Base-by-base conservation (phyloP, 1,140 invertebrate genomes). In the Liolophura sinensis region DNA sequence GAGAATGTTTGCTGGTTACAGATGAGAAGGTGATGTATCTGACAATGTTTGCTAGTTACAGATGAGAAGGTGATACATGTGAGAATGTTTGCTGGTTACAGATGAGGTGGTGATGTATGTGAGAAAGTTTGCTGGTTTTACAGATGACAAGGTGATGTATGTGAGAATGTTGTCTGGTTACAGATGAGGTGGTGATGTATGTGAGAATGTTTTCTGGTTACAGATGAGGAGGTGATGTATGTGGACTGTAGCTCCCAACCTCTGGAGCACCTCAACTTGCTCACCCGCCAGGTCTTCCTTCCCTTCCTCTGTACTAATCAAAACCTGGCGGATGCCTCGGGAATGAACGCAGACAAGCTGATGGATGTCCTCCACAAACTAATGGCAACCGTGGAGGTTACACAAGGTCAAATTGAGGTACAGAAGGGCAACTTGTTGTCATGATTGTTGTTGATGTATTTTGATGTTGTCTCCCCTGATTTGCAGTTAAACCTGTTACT, bases 311-410 rank as follows among this genome's bases (percentile, higher is more conserved):
- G 81, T 56, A 78, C 75, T 18, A 80, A 84, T 64, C 76, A 75
- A 54, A 70, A 66, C 0, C 76, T 74, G 31, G 68, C 79, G n/a
- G 69, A 67, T 14, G 71, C 58, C 3, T 61, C 71, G n/a, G 74
- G 75, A 4, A 62, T 75, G 9, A 72, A 67, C 50, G 77, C 79
- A 14, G 84, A 85, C 70, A 82, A 83, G 69, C 69, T 85, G 14
- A 79, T 84, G 79, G 84, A 85, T 70, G 72, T 82, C 14, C 64
- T 85, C 47, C 84, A 85, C 62, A 67, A 82, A 47, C 70, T 85
- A 11, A 83, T 84, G 76, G 79, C 80, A 15, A 72, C 73, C 64
- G 79, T 82, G 12, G 79, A 84, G 68, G 73, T 81, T 24, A 76
- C 83, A 61, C 77, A 83, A 52, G 81, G 82, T 48, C 78, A 82